Evolutionary conservation across 2,113 vertebrate genomes (phyloP).

Genomic region (Datnioides undecimradiatus): DNA sequence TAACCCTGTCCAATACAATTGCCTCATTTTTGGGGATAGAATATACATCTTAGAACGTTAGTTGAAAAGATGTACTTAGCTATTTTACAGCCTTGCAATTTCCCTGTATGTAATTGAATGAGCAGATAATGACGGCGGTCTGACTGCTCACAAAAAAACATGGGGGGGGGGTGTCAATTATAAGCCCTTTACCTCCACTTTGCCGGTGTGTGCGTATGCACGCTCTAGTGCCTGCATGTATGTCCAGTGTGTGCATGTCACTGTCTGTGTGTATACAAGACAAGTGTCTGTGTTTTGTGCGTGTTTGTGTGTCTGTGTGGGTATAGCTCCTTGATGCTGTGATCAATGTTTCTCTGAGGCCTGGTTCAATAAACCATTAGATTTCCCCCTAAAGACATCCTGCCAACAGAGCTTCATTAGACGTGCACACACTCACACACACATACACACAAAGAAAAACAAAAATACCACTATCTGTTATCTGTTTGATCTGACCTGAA

Average conservation of each 20-base stretch:
- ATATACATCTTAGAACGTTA: slow-evolving; percentile 29
- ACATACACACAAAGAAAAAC: slow-evolving; percentile 42
- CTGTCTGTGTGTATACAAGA: not conserved
- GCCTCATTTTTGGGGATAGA: slow-evolving; percentile 31
- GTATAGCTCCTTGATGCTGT: slow-evolving; percentile 65
- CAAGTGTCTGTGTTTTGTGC: slow-evolving; percentile 11
- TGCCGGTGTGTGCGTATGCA: slow-evolving; percentile 11
- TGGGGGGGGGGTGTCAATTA: slow-evolving; percentile 59
- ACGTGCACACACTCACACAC: slow-evolving; percentile 35
- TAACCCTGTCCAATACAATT: slow-evolving; percentile 42
- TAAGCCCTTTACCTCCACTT: slow-evolving; percentile 65
- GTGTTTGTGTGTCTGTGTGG: slow-evolving; percentile 10
- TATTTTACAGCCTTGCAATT: slow-evolving; percentile 37
- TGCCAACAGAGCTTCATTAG: slow-evolving; percentile 79
- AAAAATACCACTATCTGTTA: slow-evolving; percentile 20
- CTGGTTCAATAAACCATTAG: slow-evolving; percentile 78
- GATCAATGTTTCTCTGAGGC: slow-evolving; percentile 75
- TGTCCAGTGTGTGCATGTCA: not conserved
- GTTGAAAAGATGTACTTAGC: slow-evolving; percentile 36
- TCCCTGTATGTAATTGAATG: slow-evolving; percentile 67
- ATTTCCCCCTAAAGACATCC: slow-evolving; percentile 73
- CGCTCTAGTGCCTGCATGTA: not conserved
- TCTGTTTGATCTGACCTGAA: slow-evolving; percentile 56
- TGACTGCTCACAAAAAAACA: slow-evolving; percentile 58
- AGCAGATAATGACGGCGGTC: slow-evolving; percentile 50